Evolutionary conservation across 1,140 invertebrate genomes (phyloP).

Genomic region (Branchinecta lindahli): DNA sequence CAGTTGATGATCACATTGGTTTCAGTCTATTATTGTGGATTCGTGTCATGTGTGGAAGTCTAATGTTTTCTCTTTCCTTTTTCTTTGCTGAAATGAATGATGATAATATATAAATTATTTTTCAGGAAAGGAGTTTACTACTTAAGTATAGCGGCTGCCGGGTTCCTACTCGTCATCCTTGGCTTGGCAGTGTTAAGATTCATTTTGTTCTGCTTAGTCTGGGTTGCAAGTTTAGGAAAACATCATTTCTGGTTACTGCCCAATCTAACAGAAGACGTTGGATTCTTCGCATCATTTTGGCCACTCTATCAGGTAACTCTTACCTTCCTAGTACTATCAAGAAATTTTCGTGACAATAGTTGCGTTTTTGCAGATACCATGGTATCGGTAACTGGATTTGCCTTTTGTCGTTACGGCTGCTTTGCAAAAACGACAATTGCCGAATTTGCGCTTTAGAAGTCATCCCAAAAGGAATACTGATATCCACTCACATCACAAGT

Average conservation of each 20-base stretch:
- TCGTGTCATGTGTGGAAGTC: too few relatives aligned
- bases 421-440: too few relatives aligned
- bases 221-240: conserved; percentile 70
- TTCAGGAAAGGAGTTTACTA: conserved; percentile 85
- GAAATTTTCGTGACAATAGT: not conserved
- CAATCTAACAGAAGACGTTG: conserved; percentile 95
- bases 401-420: too few relatives aligned
- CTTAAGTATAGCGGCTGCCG: conserved; percentile 79
- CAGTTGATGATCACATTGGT: too few relatives aligned
- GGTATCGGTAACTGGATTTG: too few relatives aligned
- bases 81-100: not conserved
- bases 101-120: conserved; percentile 17
- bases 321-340: not conserved
- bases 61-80: too few relatives aligned
- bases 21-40: not conserved
- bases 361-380: too few relatives aligned
- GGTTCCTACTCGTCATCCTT: conserved; percentile 84
- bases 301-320: conserved; percentile 72
- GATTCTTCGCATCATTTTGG: conserved; percentile 96
- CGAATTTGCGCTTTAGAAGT: too few relatives aligned
- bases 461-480: too few relatives aligned
- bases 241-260: conserved; percentile 94
- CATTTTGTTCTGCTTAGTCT: conserved; percentile 80
- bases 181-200: conserved; percentile 70
- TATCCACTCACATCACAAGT: too few relatives aligned